A percentile compares a stretch with the other conserved stretches of the same genome.
phyloP scores from a whole-genome alignment of 2,113 vertebrate species.

The Axis porcinus region DNA sequence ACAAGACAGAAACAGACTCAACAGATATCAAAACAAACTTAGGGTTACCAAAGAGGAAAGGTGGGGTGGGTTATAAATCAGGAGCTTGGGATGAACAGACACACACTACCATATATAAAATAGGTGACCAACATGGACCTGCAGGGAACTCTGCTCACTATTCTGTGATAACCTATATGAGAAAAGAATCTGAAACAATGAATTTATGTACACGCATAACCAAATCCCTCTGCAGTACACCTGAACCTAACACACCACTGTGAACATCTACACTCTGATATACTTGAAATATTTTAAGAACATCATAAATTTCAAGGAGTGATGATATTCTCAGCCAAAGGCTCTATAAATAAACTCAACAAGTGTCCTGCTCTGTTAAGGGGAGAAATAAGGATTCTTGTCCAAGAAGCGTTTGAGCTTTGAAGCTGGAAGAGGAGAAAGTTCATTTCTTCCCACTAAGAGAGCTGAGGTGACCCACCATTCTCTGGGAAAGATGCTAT shows the following conservation, averaged over 20 bases:
- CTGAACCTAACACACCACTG: not conserved
- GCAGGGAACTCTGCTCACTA: not conserved
- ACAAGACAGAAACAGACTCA: not conserved
- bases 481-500: not conserved
- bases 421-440: not conserved
- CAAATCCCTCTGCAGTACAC: not conserved
- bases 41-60: not conserved
- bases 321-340: not conserved
- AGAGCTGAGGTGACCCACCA: too few species aligned
- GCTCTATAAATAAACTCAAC: not conserved
- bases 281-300: not conserved
- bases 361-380: not conserved
- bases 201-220: not conserved
- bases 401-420: not conserved
- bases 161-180: not conserved
- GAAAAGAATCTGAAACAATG: not conserved
- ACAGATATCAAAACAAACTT: not conserved
- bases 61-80: not conserved
- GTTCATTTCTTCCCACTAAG: not conserved
- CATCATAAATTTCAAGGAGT: not conserved
- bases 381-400: not conserved
- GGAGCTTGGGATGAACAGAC: not conserved
- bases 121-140: not conserved
- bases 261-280: not conserved
- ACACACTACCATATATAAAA: not conserved